Evolutionary conservation across 2,888 invertebrate species (phyloP), one percentile per base, ranked within the genome.

Genomic region (Scaeva pyrastri): DNA sequence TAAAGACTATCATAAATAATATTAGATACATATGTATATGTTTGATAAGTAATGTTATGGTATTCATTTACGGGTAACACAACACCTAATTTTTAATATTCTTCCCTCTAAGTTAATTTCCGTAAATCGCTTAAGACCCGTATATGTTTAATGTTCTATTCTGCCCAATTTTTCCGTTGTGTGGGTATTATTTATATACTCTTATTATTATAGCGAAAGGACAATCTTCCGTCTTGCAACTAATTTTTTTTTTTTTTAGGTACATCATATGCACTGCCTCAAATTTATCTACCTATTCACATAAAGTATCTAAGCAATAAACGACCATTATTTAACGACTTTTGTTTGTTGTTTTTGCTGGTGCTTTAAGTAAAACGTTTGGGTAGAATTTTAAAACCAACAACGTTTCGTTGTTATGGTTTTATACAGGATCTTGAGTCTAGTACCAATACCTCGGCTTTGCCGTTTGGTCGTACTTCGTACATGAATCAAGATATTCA

Each of bases 351-450:
- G 31, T 71, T 45, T 62, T 58, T 55, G 8, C 26, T 52, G 12
- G n/a, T n/a, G n/a, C n/a, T 55, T 26, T n/a, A 39, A 36, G n/a
- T 21, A 41, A 74, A 68, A 31, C 70, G 66, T 52, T 26, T 23
- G n/a, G 39, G 50, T 50, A 52, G 75, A 84, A 71, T 77, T 75
- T 56, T 50, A 58, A 83, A 78, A 74, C 71, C 50, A 78, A 74
- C 70, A n/a, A n/a, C 56, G 31, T 31, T 8, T 31, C 8, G 74
- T 64, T 45, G 31, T 31, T 70, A 43, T 43, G 56, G 21, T 39
- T 48, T 55, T 75, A 41, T 36, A 21, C 7, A 39, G 4, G 0
- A 26, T 31, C 16, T 48, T 2, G 31, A 45, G 39, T 26, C 26
- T 56, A 16, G 43, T 39, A 82, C 21, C 52, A 58, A 52, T 48